Conservation (phyloP, 2,113 vertebrate genomes). For the Fregata magnificens region DNA sequence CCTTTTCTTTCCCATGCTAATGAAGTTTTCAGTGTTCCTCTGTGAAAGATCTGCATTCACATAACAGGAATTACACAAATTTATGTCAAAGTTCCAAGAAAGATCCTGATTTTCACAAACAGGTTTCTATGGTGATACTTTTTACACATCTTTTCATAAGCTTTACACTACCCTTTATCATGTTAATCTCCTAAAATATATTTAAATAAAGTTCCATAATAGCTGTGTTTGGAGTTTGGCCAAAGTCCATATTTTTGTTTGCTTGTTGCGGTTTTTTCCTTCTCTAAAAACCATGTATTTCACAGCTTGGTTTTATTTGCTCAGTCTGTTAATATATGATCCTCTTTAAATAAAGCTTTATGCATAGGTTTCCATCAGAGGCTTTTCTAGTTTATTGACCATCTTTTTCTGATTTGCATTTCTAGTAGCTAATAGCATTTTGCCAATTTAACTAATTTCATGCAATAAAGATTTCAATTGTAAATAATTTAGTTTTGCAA, state of each 20-base stretch:
- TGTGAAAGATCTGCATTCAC: neutral
- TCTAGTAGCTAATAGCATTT: neutral
- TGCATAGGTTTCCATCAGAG: neutral
- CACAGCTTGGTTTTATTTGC: conserved; percentile 3
- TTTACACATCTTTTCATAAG: conserved; percentile 5
- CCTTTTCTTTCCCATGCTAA: neutral
- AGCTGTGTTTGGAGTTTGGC: neutral
- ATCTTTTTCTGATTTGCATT: neutral
- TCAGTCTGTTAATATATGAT: neutral
- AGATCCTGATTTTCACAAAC: conserved; percentile 2
- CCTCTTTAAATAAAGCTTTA: neutral
- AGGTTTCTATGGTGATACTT: conserved; percentile 19
- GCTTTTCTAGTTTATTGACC: neutral
- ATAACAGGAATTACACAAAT: neutral
- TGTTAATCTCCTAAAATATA: neutral
- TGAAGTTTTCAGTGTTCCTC: neutral
- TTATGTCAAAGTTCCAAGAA: neutral
- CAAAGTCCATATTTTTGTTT: neutral
- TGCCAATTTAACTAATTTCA: neutral
- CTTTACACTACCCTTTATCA: neutral
- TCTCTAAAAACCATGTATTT: neutral
- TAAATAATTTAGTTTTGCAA: neutral
- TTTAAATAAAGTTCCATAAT: neutral
- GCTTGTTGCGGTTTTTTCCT: neutral
- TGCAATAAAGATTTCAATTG: neutral